A percentile compares a stretch with the other conserved stretches of the same genome.
Evolutionary conservation across 1,140 invertebrate species (phyloP).

Genomic region (Pseudomyrmex flavicornis): DNA sequence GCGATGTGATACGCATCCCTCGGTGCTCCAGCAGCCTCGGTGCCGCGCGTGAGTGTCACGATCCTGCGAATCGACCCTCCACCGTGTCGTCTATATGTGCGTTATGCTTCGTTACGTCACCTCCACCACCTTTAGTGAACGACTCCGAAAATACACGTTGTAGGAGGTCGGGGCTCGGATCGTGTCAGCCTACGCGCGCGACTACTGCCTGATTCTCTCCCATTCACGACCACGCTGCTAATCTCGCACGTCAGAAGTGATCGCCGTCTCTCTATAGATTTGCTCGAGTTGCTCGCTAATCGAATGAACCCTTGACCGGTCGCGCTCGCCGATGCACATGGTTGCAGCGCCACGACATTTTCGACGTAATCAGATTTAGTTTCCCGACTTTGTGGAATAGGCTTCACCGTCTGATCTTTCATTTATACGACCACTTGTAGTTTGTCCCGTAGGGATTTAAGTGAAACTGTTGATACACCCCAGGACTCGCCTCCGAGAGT

Average conservation of each 20-base stretch:
- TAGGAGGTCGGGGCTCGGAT: not conserved
- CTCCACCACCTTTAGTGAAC: slow-evolving; percentile 35
- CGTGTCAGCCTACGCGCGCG: slow-evolving; percentile 4
- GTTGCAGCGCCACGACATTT: slow-evolving; percentile 13
- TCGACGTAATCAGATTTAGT: slow-evolving; percentile 20
- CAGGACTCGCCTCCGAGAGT: not conserved
- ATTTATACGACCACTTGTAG: not conserved
- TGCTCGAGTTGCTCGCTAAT: slow-evolving; percentile 14
- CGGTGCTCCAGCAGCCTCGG: not conserved
- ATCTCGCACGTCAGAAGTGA: not conserved
- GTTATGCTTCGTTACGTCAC: slow-evolving; percentile 32
- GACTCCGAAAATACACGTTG: slow-evolving; percentile 32
- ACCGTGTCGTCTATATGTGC: slow-evolving; percentile 15
- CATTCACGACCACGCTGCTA: slow-evolving; percentile 36
- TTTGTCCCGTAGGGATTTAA: not conserved
- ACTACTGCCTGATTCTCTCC: slow-evolving; percentile 2
- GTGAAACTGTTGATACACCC: slow-evolving; percentile 3
- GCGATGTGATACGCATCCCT: slow-evolving; percentile 27
- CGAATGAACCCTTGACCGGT: slow-evolving; percentile 11
- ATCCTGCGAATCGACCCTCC: slow-evolving; percentile 2
- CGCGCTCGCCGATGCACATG: slow-evolving; percentile 33
- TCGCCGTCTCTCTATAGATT: not conserved
- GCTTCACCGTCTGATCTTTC: not conserved
- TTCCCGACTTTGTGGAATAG: not conserved
- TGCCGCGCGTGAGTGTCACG: slow-evolving; percentile 35